A percentile compares a stretch with the other conserved stretches of the same genome.
These are phyloP conservation scores for Drosophila truncata DNA, from an alignment of 1,140 invertebrate species.

Conservation along the genomic window DNA sequence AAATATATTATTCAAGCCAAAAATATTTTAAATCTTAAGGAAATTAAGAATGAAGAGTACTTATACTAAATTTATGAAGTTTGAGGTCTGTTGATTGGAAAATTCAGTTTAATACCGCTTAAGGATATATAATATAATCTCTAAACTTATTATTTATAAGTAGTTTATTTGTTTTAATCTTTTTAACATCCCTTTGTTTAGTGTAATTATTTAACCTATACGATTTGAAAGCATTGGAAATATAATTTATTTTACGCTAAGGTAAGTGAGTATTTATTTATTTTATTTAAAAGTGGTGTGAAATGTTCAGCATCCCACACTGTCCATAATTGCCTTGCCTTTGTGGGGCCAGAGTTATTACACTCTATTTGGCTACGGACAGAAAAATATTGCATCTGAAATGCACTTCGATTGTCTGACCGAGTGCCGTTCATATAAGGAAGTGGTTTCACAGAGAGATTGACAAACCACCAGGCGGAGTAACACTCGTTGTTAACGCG, in stretches of 20 bases:
- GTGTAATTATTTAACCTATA: background rate
- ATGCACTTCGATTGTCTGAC: constrained; percentile 51
- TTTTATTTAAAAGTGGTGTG: background rate
- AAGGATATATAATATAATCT: background rate
- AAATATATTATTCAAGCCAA: background rate
- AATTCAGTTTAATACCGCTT: background rate
- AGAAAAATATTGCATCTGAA: constrained; percentile 39
- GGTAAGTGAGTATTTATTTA: background rate
- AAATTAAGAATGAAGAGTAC: background rate
- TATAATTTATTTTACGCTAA: too few species aligned
- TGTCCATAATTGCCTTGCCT: background rate
- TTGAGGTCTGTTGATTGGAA: background rate
- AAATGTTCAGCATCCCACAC: constrained; percentile 29
- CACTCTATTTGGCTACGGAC: constrained; percentile 14
- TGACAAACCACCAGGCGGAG: constrained; percentile 31
- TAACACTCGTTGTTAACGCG: constrained; percentile 11
- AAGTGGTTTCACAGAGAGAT: constrained; percentile 37
- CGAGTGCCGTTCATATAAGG: constrained; percentile 35
- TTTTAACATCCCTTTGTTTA: background rate
- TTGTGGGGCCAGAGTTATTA: constrained; percentile 38
- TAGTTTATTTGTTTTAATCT: background rate
- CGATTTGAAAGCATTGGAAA: too few species aligned
- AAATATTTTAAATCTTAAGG: background rate
- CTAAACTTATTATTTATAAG: background rate
- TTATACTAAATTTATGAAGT: background rate